These are phyloP conservation scores for Sphinx pinastri DNA, from an alignment of 2,888 invertebrate species.

Conservation along the genomic window DNA sequence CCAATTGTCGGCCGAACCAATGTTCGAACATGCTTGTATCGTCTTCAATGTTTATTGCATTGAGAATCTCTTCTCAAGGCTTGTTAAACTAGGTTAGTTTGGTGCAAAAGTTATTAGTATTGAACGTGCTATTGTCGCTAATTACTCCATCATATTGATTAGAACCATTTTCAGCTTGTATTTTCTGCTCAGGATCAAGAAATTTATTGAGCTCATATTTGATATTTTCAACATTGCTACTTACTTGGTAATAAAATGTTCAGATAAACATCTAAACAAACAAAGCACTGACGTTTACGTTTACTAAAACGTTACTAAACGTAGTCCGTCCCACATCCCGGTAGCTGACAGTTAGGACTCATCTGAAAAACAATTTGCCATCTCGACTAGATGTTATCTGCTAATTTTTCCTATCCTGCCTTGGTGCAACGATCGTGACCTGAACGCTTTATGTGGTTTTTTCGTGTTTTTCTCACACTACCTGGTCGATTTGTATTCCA, in stretches of 20 bases:
- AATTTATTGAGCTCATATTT: too few relatives aligned
- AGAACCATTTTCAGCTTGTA: too few relatives aligned
- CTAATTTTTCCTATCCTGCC: slow-evolving; percentile 55
- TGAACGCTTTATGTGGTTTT: slow-evolving; percentile 49
- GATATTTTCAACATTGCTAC: too few relatives aligned
- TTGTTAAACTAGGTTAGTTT: too few relatives aligned
- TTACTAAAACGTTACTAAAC: neutral
- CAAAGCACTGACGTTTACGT: neutral
- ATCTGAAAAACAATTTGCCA: slow-evolving; percentile 14
- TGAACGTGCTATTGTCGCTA: too few relatives aligned
- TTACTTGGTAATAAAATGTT: too few relatives aligned
- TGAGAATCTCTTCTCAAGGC: neutral
- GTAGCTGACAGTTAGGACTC: slow-evolving; percentile 14
- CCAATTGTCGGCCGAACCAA: slow-evolving; percentile 49
- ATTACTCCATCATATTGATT: too few relatives aligned
- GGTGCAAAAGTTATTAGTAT: too few relatives aligned
- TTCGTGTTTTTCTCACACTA: slow-evolving; percentile 66
- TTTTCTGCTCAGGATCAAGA: too few relatives aligned
- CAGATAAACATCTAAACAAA: neutral
- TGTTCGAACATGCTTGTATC: slow-evolving; percentile 33
- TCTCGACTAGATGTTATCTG: slow-evolving; percentile 33
- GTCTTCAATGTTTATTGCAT: slow-evolving; percentile 10
- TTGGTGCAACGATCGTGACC: slow-evolving; percentile 47
- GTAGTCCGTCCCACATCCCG: slow-evolving; percentile 7
- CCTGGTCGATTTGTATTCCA: slow-evolving; percentile 64